Percentiles rank a stretch among this genome's conserved stretches.
Conservation (phyloP, 2,797 vertebrate species). For the Taeniopygia guttata region DNA sequence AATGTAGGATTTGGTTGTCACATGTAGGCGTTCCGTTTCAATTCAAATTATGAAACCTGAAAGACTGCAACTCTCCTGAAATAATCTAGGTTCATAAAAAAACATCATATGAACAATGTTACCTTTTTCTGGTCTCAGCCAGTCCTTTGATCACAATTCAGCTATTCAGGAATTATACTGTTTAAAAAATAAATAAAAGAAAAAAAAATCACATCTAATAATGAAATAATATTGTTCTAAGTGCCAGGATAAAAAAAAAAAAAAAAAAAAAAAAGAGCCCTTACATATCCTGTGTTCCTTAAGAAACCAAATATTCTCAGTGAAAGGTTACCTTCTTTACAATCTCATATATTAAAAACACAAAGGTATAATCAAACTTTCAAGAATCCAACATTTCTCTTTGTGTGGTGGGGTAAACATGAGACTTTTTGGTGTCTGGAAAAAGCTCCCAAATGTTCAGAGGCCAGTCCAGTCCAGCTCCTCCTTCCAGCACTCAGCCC, state of each 20-base stretch:
- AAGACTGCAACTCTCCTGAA: not conserved
- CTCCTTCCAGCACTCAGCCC: not conserved
- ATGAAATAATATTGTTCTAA: not conserved
- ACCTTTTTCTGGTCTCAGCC: not conserved
- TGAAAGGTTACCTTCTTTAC: not conserved
- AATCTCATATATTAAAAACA: not conserved
- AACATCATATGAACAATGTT: not conserved
- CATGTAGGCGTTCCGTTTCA: not conserved
- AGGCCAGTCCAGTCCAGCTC: not conserved
- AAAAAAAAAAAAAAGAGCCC: too few relatives aligned
- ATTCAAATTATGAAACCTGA: not conserved
- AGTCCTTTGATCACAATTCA: not conserved
- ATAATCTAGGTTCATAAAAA: not conserved
- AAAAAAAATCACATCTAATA: not conserved
- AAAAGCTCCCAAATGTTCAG: not conserved
- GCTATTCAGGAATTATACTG: not conserved
- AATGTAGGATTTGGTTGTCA: not conserved
- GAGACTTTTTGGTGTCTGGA: not conserved
- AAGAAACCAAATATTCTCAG: not conserved
- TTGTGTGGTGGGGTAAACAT: not conserved
- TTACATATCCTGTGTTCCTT: not conserved
- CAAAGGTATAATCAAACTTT: not conserved
- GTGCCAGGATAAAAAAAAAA: not conserved
- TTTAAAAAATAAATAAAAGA: not conserved
- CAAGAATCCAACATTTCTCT: not conserved